A percentile compares a stretch with the other conserved stretches of the same genome.
These are phyloP conservation scores for Phrynosoma blainvillii DNA, from an alignment of 2,113 vertebrate genomes.

Conservation along the genomic window DNA sequence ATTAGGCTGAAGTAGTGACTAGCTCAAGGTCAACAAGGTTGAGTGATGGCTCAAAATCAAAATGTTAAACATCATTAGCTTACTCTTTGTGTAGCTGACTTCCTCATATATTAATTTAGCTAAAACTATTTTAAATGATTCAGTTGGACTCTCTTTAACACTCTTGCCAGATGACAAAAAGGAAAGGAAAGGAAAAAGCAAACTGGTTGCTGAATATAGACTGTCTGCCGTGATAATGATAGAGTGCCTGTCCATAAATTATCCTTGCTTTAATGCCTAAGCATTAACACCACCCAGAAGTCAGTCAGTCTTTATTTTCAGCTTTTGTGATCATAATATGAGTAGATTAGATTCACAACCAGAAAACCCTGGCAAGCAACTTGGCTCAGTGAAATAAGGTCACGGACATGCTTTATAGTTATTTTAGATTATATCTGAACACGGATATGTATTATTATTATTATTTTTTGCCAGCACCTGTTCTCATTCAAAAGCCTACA, in stretches of 20 bases:
- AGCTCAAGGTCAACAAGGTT: background rate
- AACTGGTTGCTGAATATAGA: slow-evolving; percentile 43
- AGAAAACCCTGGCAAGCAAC: slow-evolving; percentile 39
- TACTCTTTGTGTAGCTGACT: background rate
- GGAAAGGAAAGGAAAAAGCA: slow-evolving; percentile 2
- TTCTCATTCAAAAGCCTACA: slow-evolving; percentile 55
- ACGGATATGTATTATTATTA: slow-evolving; percentile 18
- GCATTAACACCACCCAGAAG: slow-evolving; percentile 55
- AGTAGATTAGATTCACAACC: slow-evolving; percentile 34
- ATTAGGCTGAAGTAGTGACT: background rate
- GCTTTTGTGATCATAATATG: slow-evolving; percentile 35
- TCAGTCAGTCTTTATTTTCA: slow-evolving; percentile 28
- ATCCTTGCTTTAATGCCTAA: slow-evolving; percentile 42
- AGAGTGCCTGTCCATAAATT: slow-evolving; percentile 53
- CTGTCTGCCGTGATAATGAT: slow-evolving; percentile 43
- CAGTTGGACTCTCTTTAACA: slow-evolving; percentile 45
- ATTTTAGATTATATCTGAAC: slow-evolving; percentile 60
- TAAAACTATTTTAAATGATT: slow-evolving; percentile 16
- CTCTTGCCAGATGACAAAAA: slow-evolving; percentile 41
- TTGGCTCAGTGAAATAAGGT: slow-evolving; percentile 42
- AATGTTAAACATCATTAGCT: background rate
- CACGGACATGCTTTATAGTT: slow-evolving; percentile 43
- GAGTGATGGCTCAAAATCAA: background rate
- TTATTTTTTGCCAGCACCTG: slow-evolving; percentile 56
- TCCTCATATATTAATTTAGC: background rate